Conservation (phyloP, 2,113 vertebrate genomes). For the Apeltes quadracus region DNA sequence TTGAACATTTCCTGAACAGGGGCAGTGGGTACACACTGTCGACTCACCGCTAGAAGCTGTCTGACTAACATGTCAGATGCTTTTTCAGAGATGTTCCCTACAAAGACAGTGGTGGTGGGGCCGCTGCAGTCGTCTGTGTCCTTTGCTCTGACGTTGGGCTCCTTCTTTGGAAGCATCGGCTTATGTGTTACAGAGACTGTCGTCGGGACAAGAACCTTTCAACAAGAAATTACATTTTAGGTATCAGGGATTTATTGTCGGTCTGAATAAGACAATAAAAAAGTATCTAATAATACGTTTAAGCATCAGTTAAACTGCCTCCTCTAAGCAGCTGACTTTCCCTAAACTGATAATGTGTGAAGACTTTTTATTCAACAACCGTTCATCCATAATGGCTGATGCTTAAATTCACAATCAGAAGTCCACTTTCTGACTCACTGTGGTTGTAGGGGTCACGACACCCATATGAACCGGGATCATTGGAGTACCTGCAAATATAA, state of each 20-base stretch:
- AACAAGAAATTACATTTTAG: slow-evolving; percentile 10
- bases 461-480: slow-evolving; percentile 99
- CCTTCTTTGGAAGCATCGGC: slow-evolving; percentile 87
- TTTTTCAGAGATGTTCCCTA: slow-evolving; percentile 98
- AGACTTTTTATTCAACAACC: neutral
- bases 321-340: too few relatives aligned
- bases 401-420: neutral
- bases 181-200: slow-evolving; percentile 91
- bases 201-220: slow-evolving; percentile 89
- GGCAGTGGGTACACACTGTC: fast-evolving
- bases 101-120: slow-evolving; percentile 97
- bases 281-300: neutral
- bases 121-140: slow-evolving; percentile 88
- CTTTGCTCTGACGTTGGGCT: slow-evolving; percentile 84
- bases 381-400: slow-evolving; percentile 7
- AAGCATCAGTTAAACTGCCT: neutral
- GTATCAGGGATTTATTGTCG: neutral
- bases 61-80: slow-evolving; percentile 98
- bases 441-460: slow-evolving; percentile 91
- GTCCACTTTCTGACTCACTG: slow-evolving; percentile 76
- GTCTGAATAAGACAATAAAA: neutral
- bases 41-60: slow-evolving; percentile 94
- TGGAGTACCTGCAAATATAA: slow-evolving; percentile 85
- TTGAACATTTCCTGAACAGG: neutral
- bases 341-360: neutral